Evolutionary conservation across 1,140 invertebrate genomes (phyloP), one percentile per base, ranked within the genome.

Genomic region (Diuraphis noxia): DNA sequence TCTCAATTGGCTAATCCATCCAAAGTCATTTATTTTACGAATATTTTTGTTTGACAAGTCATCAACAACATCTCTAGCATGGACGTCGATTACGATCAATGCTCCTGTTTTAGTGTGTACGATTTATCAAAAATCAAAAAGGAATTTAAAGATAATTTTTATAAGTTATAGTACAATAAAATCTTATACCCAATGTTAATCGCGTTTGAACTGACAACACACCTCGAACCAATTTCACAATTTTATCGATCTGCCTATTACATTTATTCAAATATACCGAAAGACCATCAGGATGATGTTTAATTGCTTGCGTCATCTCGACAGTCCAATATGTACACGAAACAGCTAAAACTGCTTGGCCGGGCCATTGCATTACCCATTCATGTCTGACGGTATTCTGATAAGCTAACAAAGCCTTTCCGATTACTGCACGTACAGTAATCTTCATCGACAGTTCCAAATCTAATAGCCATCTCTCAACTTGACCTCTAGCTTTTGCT

Each of bases 381-480:
- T 95, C 93, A 25, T 96, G 95, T 92, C 98, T 94, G 0, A 94
- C 92, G 92, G 95, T 95, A 36, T 94, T 95, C 0, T 94, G 93
- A 93, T 98, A 99, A 40, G 96, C 96, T 52, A 95, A 93, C 92
- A 96, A 94, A 8, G 96, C 94, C 92, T 95, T 92, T 41, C 93
- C 38, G n/a, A 77, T 41, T 92, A 93, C 92, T 88, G 92, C 92
- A 93, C 97, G 96, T 6, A 99, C 95, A 43, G 98, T 98, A 89
- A 96, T 96, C 93, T 98, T 97, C 98, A 99, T 99, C 79, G 96
- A 95, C n/a, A 93, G 93, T 94, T 99, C 98, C 34, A 99, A 94
- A 93, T 99, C 97, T 2, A 98, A 93, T 5, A 99, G 94, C 98
- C 98, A 99, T 94, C 98, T 99, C 94, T 99, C 99, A 1, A 99